A percentile compares a stretch with the other conserved stretches of the same genome.
phyloP scores from a whole-genome alignment of 2,113 vertebrate genomes.

The Setophaga petechia region DNA sequence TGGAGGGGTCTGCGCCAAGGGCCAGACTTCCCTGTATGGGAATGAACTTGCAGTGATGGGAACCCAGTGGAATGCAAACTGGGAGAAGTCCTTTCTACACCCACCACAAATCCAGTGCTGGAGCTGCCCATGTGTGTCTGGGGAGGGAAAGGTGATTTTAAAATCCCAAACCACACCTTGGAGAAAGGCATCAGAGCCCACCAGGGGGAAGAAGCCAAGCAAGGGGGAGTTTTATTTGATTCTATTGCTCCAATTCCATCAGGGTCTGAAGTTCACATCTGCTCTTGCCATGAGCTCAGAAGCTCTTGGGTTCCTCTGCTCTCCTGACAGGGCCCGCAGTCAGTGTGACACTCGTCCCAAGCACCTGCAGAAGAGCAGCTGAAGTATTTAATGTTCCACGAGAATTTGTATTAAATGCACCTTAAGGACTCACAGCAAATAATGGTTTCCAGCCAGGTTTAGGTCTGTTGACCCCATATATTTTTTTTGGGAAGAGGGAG shows the following conservation, averaged over 20 bases:
- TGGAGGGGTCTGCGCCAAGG: neutral
- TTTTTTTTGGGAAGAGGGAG: neutral
- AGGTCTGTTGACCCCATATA: accelerated
- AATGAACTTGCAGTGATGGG: accelerated
- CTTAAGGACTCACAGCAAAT: accelerated
- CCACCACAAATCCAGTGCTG: neutral
- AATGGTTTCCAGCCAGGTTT: accelerated
- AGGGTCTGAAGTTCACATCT: neutral
- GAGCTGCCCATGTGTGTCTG: accelerated
- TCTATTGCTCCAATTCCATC: accelerated
- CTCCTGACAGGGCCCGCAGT: neutral
- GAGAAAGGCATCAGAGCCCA: neutral
- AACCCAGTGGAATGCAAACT: neutral
- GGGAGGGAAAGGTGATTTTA: neutral
- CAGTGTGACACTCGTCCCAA: neutral
- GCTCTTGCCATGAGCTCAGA: neutral
- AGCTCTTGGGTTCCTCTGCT: accelerated
- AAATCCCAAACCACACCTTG: neutral
- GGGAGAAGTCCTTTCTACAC: accelerated
- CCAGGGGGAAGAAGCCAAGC: neutral
- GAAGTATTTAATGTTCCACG: neutral
- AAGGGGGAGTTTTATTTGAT: neutral
- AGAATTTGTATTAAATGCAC: neutral
- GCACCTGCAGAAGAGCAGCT: neutral
- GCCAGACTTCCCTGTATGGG: accelerated